Conservation (phyloP, 2,888 invertebrate genomes). For the Protodeltote pygarga region DNA sequence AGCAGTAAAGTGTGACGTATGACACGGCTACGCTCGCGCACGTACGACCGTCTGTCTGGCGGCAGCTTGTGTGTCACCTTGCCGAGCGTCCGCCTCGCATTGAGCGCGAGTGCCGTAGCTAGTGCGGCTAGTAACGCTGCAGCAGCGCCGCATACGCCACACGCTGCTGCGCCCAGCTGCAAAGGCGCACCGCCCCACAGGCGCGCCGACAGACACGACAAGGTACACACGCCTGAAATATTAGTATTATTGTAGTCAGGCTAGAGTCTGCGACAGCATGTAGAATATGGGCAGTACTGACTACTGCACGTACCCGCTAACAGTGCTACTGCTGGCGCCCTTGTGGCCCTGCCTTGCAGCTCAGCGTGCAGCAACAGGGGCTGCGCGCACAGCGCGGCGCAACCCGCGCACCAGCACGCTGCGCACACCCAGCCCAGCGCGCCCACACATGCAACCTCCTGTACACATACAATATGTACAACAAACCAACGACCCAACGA, state of each 20-base stretch:
- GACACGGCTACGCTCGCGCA: conserved; percentile 71
- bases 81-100: conserved; percentile 89
- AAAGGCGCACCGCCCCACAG: conserved; percentile 88
- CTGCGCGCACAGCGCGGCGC: conserved; percentile 91
- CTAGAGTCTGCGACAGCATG: not conserved
- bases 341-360: conserved; percentile 87
- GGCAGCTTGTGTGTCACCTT: conserved; percentile 87
- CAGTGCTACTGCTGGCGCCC: conserved; percentile 89
- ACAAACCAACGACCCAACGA: not conserved
- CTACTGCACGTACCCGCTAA: conserved; percentile 85
- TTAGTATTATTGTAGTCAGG: not conserved
- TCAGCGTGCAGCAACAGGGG: conserved; percentile 91
- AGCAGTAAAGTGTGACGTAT: conserved; percentile 73
- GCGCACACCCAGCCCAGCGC: conserved; percentile 91
- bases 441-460: conserved; percentile 79
- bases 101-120: conserved; percentile 89
- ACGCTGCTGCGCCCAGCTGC: conserved; percentile 86
- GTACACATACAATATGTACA: not conserved
- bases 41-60: conserved; percentile 84
- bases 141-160: conserved; percentile 89
- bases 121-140: conserved; percentile 89
- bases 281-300: not conserved
- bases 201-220: conserved; percentile 89
- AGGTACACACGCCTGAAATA: conserved; percentile 88
- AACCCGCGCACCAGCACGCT: conserved; percentile 89